Percentiles rank a stretch among this genome's conserved stretches.
Evolutionary conservation across 2,113 vertebrate genomes (phyloP).

Genomic region (Pachypanchax playfairii): DNA sequence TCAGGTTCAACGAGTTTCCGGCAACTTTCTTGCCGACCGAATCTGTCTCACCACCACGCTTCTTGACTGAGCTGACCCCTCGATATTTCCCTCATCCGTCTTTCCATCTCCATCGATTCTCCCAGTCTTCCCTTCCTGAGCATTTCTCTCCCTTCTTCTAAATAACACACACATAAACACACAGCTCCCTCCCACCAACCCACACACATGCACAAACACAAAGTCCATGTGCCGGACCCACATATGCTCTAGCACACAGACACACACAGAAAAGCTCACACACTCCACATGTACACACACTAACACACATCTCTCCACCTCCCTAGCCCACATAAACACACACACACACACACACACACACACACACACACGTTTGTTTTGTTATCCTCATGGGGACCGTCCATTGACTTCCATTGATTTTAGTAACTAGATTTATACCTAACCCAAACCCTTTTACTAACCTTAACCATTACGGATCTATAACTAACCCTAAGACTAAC

Average conservation of each 20-base stretch:
- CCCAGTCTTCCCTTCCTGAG: slow-evolving; percentile 47
- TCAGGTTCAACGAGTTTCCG: slow-evolving; percentile 54
- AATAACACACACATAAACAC: slow-evolving; percentile 39
- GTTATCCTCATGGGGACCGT: too few species aligned
- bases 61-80: slow-evolving; percentile 50
- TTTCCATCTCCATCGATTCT: slow-evolving; percentile 63
- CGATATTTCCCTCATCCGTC: slow-evolving; percentile 51
- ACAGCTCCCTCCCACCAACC: slow-evolving; percentile 45
- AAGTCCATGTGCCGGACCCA: slow-evolving; percentile 60
- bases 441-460: too few species aligned
- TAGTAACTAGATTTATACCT: too few species aligned
- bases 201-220: slow-evolving; percentile 65
- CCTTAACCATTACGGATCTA: too few species aligned
- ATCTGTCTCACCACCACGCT: slow-evolving; percentile 54
- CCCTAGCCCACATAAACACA: slow-evolving; percentile 45
- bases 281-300: slow-evolving; percentile 42
- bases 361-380: slow-evolving; percentile 39
- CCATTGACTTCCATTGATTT: too few species aligned
- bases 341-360: slow-evolving; percentile 20
- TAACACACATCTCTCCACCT: slow-evolving; percentile 16
- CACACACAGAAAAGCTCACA: slow-evolving; percentile 33
- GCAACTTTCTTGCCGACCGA: slow-evolving; percentile 53
- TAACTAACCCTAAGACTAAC: too few species aligned
- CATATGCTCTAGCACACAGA: slow-evolving; percentile 51
- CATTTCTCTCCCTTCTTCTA: slow-evolving; percentile 44